phyloP scores from a whole-genome alignment of 2,888 invertebrate species.

The Dyspetes luteomarginatus region DNA sequence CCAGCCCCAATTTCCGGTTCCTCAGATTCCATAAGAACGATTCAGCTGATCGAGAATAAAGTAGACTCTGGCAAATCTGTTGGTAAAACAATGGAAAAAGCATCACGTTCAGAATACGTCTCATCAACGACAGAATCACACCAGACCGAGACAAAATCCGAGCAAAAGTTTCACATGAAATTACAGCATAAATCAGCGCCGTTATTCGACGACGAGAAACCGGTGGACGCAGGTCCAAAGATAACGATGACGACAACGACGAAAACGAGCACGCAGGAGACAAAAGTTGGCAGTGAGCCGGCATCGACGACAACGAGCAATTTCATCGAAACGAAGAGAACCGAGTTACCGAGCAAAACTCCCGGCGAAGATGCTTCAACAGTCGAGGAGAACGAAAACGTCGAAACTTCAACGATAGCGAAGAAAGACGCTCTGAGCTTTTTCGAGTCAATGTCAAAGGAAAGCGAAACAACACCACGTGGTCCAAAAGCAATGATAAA shows the following conservation, averaged over 20 bases:
- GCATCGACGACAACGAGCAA: slow-evolving; percentile 64
- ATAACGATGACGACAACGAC: slow-evolving; percentile 64
- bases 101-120: slow-evolving; percentile 79
- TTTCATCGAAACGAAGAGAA: slow-evolving; percentile 61
- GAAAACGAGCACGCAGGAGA: slow-evolving; percentile 62
- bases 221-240: slow-evolving; percentile 58
- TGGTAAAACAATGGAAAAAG: slow-evolving; percentile 67
- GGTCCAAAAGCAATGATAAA: slow-evolving; percentile 83
- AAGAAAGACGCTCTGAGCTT: slow-evolving; percentile 88
- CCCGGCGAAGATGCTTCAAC: slow-evolving; percentile 44
- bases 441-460: slow-evolving; percentile 87
- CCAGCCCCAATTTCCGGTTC: slow-evolving; percentile 69
- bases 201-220: slow-evolving; percentile 69
- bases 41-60: slow-evolving; percentile 73
- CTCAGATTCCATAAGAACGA: slow-evolving; percentile 72
- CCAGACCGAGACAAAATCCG: slow-evolving; percentile 80
- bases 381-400: slow-evolving; percentile 79
- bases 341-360: slow-evolving; percentile 50
- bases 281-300: slow-evolving; percentile 64
- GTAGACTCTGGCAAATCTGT: slow-evolving; percentile 51
- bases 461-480: slow-evolving; percentile 78
- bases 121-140: slow-evolving; percentile 81
- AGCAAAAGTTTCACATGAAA: slow-evolving; percentile 82
- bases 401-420: slow-evolving; percentile 86
- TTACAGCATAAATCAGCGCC: slow-evolving; percentile 81